Evolutionary conservation across 2,888 invertebrate species (phyloP).

Genomic region (Drosophila meridiana): DNA sequence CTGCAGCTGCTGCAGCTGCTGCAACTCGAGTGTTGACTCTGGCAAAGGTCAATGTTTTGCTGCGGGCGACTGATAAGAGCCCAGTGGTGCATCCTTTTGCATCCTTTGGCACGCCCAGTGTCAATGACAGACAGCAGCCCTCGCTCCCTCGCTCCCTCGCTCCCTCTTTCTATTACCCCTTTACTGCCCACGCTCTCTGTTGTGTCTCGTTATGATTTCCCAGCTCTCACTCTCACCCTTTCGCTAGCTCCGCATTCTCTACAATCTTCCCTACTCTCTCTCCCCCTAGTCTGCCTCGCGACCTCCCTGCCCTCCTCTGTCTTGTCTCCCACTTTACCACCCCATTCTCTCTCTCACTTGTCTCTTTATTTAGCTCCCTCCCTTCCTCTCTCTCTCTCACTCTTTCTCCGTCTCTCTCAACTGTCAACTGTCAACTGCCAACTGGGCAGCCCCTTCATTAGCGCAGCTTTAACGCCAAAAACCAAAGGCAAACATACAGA

Average conservation of each 20-base stretch:
- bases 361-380: neutral
- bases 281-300: neutral
- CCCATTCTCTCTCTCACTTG: neutral
- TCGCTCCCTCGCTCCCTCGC: neutral
- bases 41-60: slow-evolving; percentile 63
- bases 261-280: neutral
- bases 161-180: neutral
- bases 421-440: slow-evolving; percentile 34
- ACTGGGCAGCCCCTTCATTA: slow-evolving; percentile 53
- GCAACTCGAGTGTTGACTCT: slow-evolving; percentile 32
- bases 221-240: neutral
- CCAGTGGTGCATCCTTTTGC: slow-evolving; percentile 27
- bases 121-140: slow-evolving; percentile 61
- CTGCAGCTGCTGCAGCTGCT: slow-evolving; percentile 18
- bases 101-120: slow-evolving; percentile 66
- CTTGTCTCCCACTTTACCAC: neutral
- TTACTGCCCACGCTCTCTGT: neutral
- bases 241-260: neutral
- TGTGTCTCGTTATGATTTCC: neutral
- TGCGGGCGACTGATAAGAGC: slow-evolving; percentile 47
- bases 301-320: neutral
- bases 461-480: slow-evolving; percentile 51
- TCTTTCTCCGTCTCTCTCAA: neutral
- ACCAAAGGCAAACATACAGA: slow-evolving; percentile 19
- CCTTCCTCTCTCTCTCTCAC: neutral